Conservation (phyloP, 1,140 invertebrate species). For the Drosophila funebris region DNA sequence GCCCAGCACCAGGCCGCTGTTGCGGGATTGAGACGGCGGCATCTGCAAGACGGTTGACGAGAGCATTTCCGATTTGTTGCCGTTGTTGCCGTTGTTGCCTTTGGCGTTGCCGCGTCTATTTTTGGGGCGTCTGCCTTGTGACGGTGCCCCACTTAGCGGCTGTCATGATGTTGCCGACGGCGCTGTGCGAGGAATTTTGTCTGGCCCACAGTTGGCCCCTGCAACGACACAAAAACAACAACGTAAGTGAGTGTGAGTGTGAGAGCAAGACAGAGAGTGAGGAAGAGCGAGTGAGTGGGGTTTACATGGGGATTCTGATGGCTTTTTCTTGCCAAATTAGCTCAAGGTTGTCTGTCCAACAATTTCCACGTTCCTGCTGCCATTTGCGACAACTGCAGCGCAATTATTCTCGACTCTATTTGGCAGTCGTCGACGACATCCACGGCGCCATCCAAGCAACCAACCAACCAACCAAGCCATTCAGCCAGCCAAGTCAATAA, state of each 20-base stretch:
- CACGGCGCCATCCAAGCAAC: background rate
- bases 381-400: conserved; percentile 67
- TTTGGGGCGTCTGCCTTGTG: conserved; percentile 77
- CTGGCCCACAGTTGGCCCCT: conserved; percentile 69
- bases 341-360: conserved; percentile 76
- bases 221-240: conserved; percentile 37
- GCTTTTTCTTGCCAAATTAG: conserved; percentile 64
- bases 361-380: conserved; percentile 31
- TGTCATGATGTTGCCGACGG: conserved; percentile 68
- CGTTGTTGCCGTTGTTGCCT: conserved; percentile 12
- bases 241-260: conserved; percentile 22
- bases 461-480: background rate
- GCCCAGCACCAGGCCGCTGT: conserved; percentile 64
- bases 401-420: conserved; percentile 61
- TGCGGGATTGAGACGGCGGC: conserved; percentile 49
- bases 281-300: conserved; percentile 1
- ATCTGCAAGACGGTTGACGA: conserved; percentile 63
- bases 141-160: conserved; percentile 77
- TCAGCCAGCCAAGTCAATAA: conserved; percentile 65
- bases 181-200: conserved; percentile 65
- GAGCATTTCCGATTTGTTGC: conserved; percentile 54
- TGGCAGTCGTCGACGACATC: conserved; percentile 57
- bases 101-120: conserved; percentile 54
- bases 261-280: background rate
- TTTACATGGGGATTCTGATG: background rate